Percentiles rank a stretch among this genome's conserved stretches.
Evolutionary conservation across 2,888 invertebrate species (phyloP).

Genomic region (Ariolimax columbianus): DNA sequence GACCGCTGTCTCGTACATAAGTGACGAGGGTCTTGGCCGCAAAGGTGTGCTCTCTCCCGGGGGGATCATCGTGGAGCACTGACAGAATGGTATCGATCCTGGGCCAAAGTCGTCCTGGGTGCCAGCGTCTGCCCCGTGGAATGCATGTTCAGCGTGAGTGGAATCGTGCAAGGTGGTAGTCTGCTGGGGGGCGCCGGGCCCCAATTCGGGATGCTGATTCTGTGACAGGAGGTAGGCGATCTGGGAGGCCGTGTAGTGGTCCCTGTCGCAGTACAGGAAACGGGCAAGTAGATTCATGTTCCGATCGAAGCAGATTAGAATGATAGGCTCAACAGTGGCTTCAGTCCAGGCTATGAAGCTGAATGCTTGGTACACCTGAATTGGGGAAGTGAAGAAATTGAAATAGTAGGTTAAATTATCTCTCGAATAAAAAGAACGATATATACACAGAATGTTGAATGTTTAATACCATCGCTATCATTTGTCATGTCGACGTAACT

Average conservation of each 20-base stretch:
- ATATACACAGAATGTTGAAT: too few relatives aligned
- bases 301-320: conserved; percentile 77
- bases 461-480: too few relatives aligned
- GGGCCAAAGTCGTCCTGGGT: not conserved
- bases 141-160: conserved; percentile 38
- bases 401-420: not conserved
- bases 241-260: conserved; percentile 60
- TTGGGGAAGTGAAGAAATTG: not conserved
- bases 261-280: conserved; percentile 69
- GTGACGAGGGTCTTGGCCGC: not conserved
- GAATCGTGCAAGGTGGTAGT: conserved; percentile 18
- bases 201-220: conserved; percentile 18
- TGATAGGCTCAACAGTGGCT: conserved; percentile 75
- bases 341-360: conserved; percentile 79
- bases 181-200: conserved; percentile 6
- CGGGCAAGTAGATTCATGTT: conserved; percentile 72
- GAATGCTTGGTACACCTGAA: conserved; percentile 75
- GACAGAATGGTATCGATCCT: not conserved
- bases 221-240: conserved; percentile 65
- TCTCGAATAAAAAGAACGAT: too few relatives aligned
- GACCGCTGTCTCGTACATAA: not conserved
- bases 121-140: conserved; percentile 18
- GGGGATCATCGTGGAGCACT: conserved; percentile 23
- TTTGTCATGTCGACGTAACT: too few relatives aligned
- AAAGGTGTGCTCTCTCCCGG: conserved; percentile 36